A percentile compares a stretch with the other conserved stretches of the same genome.
phyloP scores from a whole-genome alignment of 2,113 vertebrate genomes.

The Cervus canadensis region DNA sequence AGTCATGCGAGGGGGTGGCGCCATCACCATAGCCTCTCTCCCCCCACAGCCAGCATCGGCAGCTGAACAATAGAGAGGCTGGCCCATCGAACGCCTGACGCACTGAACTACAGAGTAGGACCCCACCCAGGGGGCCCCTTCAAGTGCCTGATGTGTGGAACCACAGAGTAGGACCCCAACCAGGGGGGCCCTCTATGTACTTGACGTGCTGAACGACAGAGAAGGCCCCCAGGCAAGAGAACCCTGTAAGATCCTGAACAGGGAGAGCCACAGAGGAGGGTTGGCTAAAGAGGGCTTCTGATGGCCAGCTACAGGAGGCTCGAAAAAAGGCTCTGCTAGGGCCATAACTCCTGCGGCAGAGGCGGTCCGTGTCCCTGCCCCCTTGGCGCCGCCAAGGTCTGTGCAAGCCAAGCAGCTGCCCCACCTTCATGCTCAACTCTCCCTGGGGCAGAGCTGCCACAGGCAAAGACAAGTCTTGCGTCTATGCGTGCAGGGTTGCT shows the following conservation, averaged over 20 bases:
- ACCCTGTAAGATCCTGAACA: background rate
- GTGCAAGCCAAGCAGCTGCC: background rate
- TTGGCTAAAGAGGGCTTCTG: background rate
- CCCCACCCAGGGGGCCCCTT: background rate
- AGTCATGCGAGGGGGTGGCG: background rate
- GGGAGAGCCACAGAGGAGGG: background rate
- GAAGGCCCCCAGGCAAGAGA: background rate
- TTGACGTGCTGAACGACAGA: background rate
- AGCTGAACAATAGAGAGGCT: background rate
- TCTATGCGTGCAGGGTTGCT: background rate
- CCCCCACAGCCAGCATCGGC: background rate
- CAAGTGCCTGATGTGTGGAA: background rate
- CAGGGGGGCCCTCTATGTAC: background rate
- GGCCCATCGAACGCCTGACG: accelerated
- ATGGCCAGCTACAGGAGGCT: background rate
- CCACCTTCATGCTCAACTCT: background rate
- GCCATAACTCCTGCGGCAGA: background rate
- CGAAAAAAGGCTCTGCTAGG: background rate
- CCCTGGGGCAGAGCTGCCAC: background rate
- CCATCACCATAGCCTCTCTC: background rate
- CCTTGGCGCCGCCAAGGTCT: accelerated
- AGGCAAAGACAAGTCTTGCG: background rate
- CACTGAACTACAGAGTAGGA: background rate
- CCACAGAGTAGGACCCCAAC: background rate
- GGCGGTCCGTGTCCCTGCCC: background rate